These are phyloP conservation scores for Synaphobranchus kaupii DNA, from an alignment of 2,797 vertebrate genomes.

Conservation along the genomic window DNA sequence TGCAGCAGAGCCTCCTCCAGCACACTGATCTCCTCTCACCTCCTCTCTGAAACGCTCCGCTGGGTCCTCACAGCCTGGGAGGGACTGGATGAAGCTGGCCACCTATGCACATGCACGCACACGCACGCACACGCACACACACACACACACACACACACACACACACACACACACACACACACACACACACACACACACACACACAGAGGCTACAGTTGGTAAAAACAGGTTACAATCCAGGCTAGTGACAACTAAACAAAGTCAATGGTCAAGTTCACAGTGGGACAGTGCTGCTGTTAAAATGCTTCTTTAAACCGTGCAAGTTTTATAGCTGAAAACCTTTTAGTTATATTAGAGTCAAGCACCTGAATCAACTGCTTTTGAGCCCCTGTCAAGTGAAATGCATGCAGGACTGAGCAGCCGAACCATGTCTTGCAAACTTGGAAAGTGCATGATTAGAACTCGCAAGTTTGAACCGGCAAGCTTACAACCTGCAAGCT, in stretches of 20 bases:
- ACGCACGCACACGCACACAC: slow-evolving; percentile 10
- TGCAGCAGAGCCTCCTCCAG: slow-evolving; percentile 35
- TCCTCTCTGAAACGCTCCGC: slow-evolving; percentile 86
- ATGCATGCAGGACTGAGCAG: neutral
- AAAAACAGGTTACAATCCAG: too few relatives aligned
- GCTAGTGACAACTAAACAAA: neutral
- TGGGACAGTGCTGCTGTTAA: neutral
- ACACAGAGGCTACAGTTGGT: too few relatives aligned
- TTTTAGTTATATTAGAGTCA: neutral
- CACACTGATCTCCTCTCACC: slow-evolving; percentile 66
- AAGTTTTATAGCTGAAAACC: neutral
- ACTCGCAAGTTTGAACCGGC: too few relatives aligned
- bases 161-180: too few relatives aligned
- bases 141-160: neutral
- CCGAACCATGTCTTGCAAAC: neutral
- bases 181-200: neutral
- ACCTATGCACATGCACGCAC: slow-evolving; percentile 71
- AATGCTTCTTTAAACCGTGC: neutral
- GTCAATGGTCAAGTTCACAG: too few relatives aligned
- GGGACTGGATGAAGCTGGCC: slow-evolving; percentile 83
- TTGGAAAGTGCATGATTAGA: neutral
- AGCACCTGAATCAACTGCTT: neutral
- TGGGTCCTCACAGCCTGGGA: slow-evolving; percentile 88
- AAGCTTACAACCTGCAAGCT: too few relatives aligned
- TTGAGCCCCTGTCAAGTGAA: neutral